Evolutionary conservation across 2,888 invertebrate species (phyloP).

Genomic region (Hermaeophaga mercurialis): DNA sequence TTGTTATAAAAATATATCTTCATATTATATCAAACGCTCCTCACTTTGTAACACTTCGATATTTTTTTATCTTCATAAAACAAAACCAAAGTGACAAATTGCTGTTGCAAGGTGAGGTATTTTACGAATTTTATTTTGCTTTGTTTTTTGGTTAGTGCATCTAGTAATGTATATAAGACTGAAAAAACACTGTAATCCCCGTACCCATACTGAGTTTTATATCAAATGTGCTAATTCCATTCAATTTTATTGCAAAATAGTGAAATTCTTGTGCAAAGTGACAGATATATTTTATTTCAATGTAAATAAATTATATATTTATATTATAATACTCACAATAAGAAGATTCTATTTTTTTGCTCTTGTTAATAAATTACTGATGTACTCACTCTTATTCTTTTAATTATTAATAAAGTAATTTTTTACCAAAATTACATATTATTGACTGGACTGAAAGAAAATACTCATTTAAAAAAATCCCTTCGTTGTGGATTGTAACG

Average conservation of each 20-base stretch:
- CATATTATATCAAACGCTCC: constrained; percentile 40
- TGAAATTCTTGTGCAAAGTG: constrained; percentile 1
- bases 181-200: constrained; percentile 47
- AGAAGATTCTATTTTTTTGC: too few relatives aligned
- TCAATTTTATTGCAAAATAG: constrained; percentile 37
- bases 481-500: too few relatives aligned
- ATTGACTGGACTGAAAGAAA: too few relatives aligned
- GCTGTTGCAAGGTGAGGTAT: constrained; percentile 33
- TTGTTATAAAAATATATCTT: constrained; percentile 44
- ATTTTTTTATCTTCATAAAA: constrained; percentile 35
- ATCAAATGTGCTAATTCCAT: constrained; percentile 41
- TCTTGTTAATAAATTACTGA: too few relatives aligned
- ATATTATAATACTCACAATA: too few relatives aligned
- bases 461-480: too few relatives aligned
- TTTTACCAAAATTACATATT: too few relatives aligned
- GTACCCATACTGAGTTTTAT: constrained; percentile 46
- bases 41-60: constrained; percentile 35
- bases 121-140: constrained; percentile 31
- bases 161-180: constrained; percentile 54
- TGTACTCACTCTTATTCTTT: too few relatives aligned
- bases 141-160: constrained; percentile 41
- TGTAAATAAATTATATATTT: too few relatives aligned
- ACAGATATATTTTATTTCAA: constrained; percentile 10
- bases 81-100: constrained; percentile 29
- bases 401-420: too few relatives aligned